Evolutionary conservation across 2,888 invertebrate species (phyloP).

Genomic region (Drosophila prostipennis): DNA sequence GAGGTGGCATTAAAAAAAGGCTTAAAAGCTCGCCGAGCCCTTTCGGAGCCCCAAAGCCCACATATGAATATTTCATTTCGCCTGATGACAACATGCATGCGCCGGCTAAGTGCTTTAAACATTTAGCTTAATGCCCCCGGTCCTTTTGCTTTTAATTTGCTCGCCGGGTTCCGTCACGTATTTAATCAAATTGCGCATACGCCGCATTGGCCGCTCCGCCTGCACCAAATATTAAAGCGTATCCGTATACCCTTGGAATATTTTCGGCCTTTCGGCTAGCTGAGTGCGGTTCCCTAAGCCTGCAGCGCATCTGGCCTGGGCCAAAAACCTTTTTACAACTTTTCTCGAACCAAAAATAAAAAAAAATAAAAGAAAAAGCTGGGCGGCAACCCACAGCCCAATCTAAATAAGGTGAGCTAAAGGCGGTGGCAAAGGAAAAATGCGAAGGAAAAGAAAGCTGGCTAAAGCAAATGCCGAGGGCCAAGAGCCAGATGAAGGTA

Average conservation of each 20-base stretch:
- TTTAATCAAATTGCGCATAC: constrained; percentile 71
- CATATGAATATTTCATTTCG: constrained; percentile 47
- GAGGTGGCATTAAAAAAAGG: constrained; percentile 75
- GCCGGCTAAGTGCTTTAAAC: constrained; percentile 73
- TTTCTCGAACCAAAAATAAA: constrained; percentile 49
- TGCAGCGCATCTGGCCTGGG: constrained; percentile 63
- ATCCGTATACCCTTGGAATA: constrained; percentile 5
- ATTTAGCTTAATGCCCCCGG: constrained; percentile 68
- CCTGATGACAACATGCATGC: constrained; percentile 54
- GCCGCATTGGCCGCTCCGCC: constrained; percentile 43
- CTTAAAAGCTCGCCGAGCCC: constrained; percentile 79
- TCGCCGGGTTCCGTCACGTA: constrained; percentile 60
- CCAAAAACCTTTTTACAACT: constrained; percentile 75
- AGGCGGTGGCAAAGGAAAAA: constrained; percentile 42
- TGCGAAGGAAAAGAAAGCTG: constrained; percentile 44
- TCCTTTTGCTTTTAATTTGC: constrained; percentile 62
- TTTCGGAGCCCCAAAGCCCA: constrained; percentile 37
- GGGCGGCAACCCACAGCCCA: constrained; percentile 48
- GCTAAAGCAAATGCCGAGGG: constrained; percentile 37
- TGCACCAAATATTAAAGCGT: constrained; percentile 62
- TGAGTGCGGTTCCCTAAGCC: constrained; percentile 19
- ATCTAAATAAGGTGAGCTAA: constrained; percentile 43
- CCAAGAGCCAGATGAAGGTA: constrained; percentile 43
- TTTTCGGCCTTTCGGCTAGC: background rate
- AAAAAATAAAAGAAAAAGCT: constrained; percentile 9